phyloP scores from a whole-genome alignment of 2,888 invertebrate species.

The Druceiella hillmani region DNA sequence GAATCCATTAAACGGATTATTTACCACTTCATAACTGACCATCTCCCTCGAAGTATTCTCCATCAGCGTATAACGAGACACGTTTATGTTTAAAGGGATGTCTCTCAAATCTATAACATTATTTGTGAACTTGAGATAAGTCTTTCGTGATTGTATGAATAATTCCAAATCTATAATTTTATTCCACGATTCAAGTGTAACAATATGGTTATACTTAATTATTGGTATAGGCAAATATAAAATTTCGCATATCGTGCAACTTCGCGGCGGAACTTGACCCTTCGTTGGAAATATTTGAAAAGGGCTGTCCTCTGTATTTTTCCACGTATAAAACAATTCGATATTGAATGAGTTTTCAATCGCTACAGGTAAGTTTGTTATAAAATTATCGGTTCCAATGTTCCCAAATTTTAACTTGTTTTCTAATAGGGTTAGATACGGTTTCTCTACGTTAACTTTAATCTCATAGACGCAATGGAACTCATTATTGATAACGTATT shows the following conservation, averaged over 20 bases:
- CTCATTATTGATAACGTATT: constrained; percentile 35
- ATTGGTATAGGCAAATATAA: constrained; percentile 34
- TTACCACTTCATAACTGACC: constrained; percentile 44
- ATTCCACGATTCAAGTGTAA: background rate
- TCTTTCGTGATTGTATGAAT: constrained; percentile 36
- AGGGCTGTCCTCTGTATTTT: constrained; percentile 34
- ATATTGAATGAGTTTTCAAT: constrained; percentile 39
- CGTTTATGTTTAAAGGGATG: constrained; percentile 39
- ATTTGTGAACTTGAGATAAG: constrained; percentile 41
- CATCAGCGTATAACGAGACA: constrained; percentile 40
- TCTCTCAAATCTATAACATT: constrained; percentile 36
- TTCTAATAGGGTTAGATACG: constrained; percentile 33
- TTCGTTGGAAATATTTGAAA: constrained; percentile 37
- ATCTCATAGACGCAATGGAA: constrained; percentile 35
- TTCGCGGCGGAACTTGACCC: constrained; percentile 34
- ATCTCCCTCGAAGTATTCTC: constrained; percentile 51
- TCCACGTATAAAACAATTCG: constrained; percentile 35
- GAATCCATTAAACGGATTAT: constrained; percentile 44
- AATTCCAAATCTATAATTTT: constrained; percentile 29
- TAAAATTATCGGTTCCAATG: constrained; percentile 38
- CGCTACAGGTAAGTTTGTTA: constrained; percentile 37
- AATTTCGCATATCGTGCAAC: constrained; percentile 37
- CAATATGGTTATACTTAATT: constrained; percentile 32
- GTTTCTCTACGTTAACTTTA: constrained; percentile 32
- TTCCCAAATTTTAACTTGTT: constrained; percentile 42